These are phyloP conservation scores for Hemistola chrysoprasaria DNA, from an alignment of 2,888 invertebrate genomes.

Conservation along the genomic window DNA sequence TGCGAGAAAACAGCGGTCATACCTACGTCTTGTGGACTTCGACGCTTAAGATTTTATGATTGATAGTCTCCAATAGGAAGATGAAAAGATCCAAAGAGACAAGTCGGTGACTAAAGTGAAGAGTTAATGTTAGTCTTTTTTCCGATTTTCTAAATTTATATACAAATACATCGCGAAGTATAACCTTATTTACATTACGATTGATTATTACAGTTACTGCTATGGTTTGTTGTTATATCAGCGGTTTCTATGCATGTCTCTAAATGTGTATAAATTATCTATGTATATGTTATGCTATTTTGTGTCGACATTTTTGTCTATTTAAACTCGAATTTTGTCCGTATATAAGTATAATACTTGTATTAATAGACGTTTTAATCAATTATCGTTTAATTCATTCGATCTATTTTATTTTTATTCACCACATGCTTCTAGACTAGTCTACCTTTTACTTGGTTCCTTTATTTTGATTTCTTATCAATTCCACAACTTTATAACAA, in stretches of 20 bases:
- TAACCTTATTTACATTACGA: conserved; percentile 39
- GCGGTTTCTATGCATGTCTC: conserved; percentile 10
- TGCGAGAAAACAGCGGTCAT: background rate
- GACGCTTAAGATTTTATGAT: conserved; percentile 18
- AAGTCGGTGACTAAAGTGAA: conserved; percentile 34
- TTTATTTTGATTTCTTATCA: conserved; percentile 55
- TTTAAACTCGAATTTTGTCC: conserved; percentile 2
- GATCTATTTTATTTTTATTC: conserved; percentile 13
- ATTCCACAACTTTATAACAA: conserved; percentile 68
- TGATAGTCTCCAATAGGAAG: conserved; percentile 25
- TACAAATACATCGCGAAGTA: conserved; percentile 54
- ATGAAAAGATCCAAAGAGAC: conserved; percentile 43
- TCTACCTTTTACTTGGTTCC: conserved; percentile 64
- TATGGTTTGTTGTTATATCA: conserved; percentile 15
- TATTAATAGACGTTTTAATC: conserved; percentile 7
- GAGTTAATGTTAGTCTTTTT: conserved; percentile 52
- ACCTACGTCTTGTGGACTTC: conserved; percentile 27
- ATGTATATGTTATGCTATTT: conserved; percentile 1
- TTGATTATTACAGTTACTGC: conserved; percentile 18
- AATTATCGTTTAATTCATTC: conserved; percentile 4
- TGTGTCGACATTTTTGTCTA: conserved; percentile 5
- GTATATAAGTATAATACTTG: conserved; percentile 3
- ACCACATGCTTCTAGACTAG: conserved; percentile 22
- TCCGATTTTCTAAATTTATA: conserved; percentile 58
- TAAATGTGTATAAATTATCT: conserved; percentile 6